Percentiles rank a stretch among this genome's conserved stretches.
phyloP scores from a whole-genome alignment of 2,797 vertebrate species.

The Hypotaenidia okinawae region DNA sequence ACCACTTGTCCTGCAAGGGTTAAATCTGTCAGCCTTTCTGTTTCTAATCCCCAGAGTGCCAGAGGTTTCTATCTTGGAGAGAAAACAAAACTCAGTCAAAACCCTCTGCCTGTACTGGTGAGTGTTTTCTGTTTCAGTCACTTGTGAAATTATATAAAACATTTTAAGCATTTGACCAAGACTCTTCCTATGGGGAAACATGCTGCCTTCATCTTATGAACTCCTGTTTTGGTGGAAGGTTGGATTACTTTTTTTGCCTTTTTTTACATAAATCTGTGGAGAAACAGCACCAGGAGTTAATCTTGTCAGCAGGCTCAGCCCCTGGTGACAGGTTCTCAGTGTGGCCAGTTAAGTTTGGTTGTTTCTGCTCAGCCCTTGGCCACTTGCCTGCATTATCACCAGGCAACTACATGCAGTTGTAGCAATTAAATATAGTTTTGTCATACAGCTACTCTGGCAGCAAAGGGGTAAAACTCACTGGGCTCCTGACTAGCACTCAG shows the following conservation, averaged over 20 bases:
- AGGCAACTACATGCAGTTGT: background rate
- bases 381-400: background rate
- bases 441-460: no score
- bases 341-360: background rate
- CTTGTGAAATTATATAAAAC: background rate
- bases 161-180: background rate
- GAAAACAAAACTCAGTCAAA: background rate
- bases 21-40: background rate
- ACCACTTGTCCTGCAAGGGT: slow-evolving; percentile 11
- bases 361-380: background rate
- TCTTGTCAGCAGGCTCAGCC: background rate
- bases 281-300: background rate
- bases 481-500: background rate
- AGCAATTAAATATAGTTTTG: background rate
- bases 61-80: background rate
- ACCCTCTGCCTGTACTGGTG: background rate
- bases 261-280: background rate
- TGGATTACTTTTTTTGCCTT: background rate
- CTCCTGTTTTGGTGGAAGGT: background rate
- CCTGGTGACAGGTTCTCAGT: background rate
- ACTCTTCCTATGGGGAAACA: background rate
- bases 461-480: background rate
- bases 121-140: background rate
- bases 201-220: background rate
- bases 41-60: background rate